Base-by-base conservation (phyloP, 2,797 vertebrate species). In the Phoxinus dragarum region DNA sequence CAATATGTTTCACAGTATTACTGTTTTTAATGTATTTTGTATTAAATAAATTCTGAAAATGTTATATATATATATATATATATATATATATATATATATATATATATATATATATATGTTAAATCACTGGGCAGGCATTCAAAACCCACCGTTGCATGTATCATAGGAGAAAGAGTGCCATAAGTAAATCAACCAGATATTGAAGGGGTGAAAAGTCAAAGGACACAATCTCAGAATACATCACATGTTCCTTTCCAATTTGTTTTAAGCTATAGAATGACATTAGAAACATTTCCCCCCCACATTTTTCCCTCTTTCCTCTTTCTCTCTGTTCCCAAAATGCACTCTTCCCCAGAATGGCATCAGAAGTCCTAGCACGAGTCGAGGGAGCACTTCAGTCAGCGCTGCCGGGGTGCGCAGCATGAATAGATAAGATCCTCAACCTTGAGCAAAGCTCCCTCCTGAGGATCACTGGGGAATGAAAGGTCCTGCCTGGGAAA, bases 401-500 rank as follows among this genome's bases (percentile, higher is more conserved):
- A 76, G 74, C 52, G 36, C 38, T 79, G 79, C 40, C 17, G 68
- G 54, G 72, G 59, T 68, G 49, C 66, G 27, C 74, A 44, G 80
- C 44, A 52, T 72, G 73, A 85, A 72, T 84, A 72, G 86, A 75
- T 69, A 75, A 82, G 67, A 80, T 80, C 84, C 80, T 86, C 75
- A 84, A 88, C 68, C 61, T 77, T 85, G 80, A 82, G 81, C 66
- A 69, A 81, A 84, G 69, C 75, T 66, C 86, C 66, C 75, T 82
- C 69, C 69, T 68, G 81, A 87, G 72, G 54, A 74, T 81, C 81
- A 64, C 78, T 31, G 56, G 54, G 84, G 74, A 82, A 86, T 81
- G 69, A 73, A 86, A 44, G 81, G 84, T 88, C 79, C 77, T 87
- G 71, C 71, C 72, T 83, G 67, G 73, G 86, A 86, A 82, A 86